Evolutionary conservation across 2,888 invertebrate species (phyloP), one percentile per base, ranked within the genome.

Genomic region (Tolmerus cingulatus): DNA sequence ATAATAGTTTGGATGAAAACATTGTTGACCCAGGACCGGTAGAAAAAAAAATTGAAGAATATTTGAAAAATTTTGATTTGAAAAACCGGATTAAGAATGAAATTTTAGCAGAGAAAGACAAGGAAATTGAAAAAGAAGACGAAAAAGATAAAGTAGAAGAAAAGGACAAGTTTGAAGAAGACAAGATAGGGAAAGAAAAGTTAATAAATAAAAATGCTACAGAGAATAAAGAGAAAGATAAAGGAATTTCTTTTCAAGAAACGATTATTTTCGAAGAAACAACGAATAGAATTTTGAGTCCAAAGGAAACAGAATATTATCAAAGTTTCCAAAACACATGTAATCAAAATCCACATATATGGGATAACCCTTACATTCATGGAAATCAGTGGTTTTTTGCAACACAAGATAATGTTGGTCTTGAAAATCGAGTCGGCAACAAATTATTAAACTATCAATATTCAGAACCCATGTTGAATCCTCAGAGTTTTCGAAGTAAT

Each of bases 1-100:
- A 81, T 4, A 1, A 81, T 9, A n/a, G n/a, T 51, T 16, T 1
- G 40, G 30, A 51, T 16, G 81, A 23, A 34, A 27, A 79, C 7
- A 34, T 16, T n/a, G 16, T 66, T 23, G 23, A 86, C 16, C 86
- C 86, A 9, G 51, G 37, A 9, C 34, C 37, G 14, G 74, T 55
- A 46, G 86, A 86, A 77, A 86, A 77, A 37, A 43, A 74, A 55
- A 77, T 86, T 34, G 86, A 86, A 14, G 76, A 86, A 7, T 86
- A 77, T 77, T 51, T 86, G 14, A 77, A 77, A 37, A 46, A 46
- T 27, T 76, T 74, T 43, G 34, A 76, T 55, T 34, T 46, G 8
- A 79, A 79, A 79, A 46, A 4, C 46, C 34, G 78, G 37, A 23
- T 55, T 55, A 51, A n/a, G n/a, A n/a, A 40, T 0, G 30, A 76